phyloP scores from a whole-genome alignment of 2,797 vertebrate genomes.

The Pangasius mekongensis region DNA sequence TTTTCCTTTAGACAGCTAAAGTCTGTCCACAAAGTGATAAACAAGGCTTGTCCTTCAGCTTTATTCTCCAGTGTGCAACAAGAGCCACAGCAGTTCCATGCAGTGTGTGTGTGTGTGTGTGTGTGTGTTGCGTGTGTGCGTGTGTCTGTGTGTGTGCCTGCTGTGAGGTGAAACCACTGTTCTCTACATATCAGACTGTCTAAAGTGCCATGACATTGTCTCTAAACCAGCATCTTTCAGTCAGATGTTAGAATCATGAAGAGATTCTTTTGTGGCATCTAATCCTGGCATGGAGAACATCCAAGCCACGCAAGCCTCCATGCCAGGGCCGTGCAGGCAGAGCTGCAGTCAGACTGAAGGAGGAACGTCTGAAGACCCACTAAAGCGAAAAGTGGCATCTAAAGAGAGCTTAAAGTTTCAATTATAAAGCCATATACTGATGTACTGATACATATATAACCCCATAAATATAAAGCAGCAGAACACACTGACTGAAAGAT shows the following conservation, averaged over 20 bases:
- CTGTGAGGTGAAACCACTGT: conserved; percentile 39
- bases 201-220: conserved; percentile 78
- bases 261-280: conserved; percentile 57
- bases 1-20: conserved; percentile 30
- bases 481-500: conserved; percentile 76
- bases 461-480: neutral
- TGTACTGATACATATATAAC: neutral
- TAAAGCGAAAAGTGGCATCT: conserved; percentile 80
- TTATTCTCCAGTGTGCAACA: conserved; percentile 49
- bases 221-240: conserved; percentile 75
- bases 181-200: conserved; percentile 65
- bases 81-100: conserved; percentile 42
- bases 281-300: conserved; percentile 81
- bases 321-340: conserved; percentile 77
- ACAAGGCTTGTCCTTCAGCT: conserved; percentile 37
- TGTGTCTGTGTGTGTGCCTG: conserved; percentile 56
- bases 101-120: conserved; percentile 48
- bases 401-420: neutral
- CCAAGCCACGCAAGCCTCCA: conserved; percentile 80
- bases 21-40: conserved; percentile 30
- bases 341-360: conserved; percentile 67
- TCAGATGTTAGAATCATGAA: conserved; percentile 65
- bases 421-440: neutral
- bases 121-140: conserved; percentile 57
- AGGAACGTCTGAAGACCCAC: conserved; percentile 76